Base-by-base conservation (phyloP, 2,797 vertebrate species). In the Xyrichtys novacula region DNA sequence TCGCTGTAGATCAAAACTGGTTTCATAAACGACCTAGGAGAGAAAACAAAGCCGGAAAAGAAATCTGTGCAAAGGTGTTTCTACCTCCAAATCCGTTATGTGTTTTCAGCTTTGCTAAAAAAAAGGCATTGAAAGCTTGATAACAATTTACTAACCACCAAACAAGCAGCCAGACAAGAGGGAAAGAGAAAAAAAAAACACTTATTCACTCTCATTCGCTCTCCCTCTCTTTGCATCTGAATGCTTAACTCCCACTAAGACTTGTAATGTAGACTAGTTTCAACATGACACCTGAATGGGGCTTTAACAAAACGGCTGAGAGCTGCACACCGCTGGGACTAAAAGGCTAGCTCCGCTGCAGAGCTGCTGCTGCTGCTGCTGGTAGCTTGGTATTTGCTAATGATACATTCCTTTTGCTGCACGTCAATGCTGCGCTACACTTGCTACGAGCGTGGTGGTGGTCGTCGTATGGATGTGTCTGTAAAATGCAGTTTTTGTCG, bases 111-210 rank as follows among this genome's bases (percentile, higher is more conserved):
- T 23, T 26, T 4, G 26, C 26, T 42, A 17, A 5, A 92, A 87
- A 50, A 79, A 87, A 89, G 84, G 88, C 91, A 92, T 90, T 89
- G 87, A 93, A 93, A 77, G 90, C 86, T 77, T 5, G 83, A 77
- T 90, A 85, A 85, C 64, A 61, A 74, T 93, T 91, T 91, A 89
- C 91, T 93, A 86, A 92, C 92, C 73, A 71, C 72, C 71, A 80
- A 85, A 86, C 83, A 76, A 52, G 63, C 47, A 75, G 76, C 78
- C 89, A 85, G 80, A 47, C 53, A 15, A 43, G 40, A 89, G 88
- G 85, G 90, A 44, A 23, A 88, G 88, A 85, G 90, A 6, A 14
- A 87, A 85, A 88, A 82, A 80, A 56, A 28, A 75, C 39, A 76
- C 42, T 22, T 58, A 55, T 58, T 68, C 32, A 78, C 55, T 38